A percentile compares a stretch with the other conserved stretches of the same genome.
These are phyloP conservation scores for Meriones unguiculatus DNA, from an alignment of 2,113 vertebrate species.

Conservation along the genomic window DNA sequence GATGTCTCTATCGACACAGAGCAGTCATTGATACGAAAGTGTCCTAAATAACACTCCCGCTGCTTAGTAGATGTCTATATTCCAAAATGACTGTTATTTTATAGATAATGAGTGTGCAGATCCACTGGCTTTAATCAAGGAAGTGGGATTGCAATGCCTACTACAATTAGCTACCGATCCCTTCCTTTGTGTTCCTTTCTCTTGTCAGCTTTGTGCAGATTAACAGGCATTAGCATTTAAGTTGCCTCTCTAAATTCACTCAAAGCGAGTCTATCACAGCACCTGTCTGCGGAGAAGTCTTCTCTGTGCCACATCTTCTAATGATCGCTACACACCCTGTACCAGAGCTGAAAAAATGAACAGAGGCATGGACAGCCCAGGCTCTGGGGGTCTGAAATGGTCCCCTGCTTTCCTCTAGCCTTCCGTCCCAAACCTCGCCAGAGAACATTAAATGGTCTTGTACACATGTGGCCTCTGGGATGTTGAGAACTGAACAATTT, in stretches of 20 bases:
- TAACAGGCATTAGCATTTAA: not conserved
- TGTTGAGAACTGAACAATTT: not conserved
- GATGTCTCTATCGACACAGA: not conserved
- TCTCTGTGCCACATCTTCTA: not conserved
- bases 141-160: constrained; percentile 63
- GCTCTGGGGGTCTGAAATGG: not conserved
- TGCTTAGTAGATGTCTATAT: not conserved
- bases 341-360: not conserved
- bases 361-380: not conserved
- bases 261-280: not conserved
- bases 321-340: not conserved
- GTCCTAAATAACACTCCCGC: not conserved
- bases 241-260: not conserved
- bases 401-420: no score
- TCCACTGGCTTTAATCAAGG: constrained; percentile 72
- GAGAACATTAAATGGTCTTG: not conserved
- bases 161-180: constrained; percentile 66
- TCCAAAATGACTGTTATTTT: constrained; percentile 59
- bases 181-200: not conserved
- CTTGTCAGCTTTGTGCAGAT: not conserved
- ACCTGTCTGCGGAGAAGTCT: not conserved
- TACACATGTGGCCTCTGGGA: not conserved
- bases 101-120: constrained; percentile 60
- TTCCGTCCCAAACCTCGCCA: not conserved
- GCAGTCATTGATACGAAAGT: not conserved